phyloP scores from a whole-genome alignment of 2,113 vertebrate species.

The Centrocercus urophasianus region DNA sequence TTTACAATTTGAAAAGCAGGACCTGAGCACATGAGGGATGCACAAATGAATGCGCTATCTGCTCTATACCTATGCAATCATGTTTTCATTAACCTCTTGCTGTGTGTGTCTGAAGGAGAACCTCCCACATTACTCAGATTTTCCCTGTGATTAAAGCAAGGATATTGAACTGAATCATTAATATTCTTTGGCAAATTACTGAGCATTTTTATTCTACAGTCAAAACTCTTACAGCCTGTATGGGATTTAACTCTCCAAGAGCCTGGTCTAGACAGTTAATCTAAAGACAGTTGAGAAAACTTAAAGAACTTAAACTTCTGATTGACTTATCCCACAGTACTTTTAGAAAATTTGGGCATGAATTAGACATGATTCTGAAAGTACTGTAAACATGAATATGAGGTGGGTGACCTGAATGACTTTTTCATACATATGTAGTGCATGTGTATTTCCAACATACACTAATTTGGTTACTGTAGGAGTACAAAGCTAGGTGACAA shows the following conservation, averaged over 20 bases:
- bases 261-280: background rate
- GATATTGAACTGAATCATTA: background rate
- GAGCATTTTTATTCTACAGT: background rate
- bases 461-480: background rate
- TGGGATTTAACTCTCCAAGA: background rate
- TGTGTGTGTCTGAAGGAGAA: background rate
- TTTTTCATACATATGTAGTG: background rate
- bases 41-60: background rate
- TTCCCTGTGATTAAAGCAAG: background rate
- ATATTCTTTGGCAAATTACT: background rate
- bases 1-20: background rate
- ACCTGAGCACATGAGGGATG: background rate
- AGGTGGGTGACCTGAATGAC: background rate
- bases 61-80: rapidly evolving
- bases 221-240: background rate
- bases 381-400: background rate
- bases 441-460: background rate
- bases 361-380: background rate
- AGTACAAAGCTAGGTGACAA: background rate
- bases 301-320: background rate
- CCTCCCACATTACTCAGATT: background rate
- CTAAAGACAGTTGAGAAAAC: background rate
- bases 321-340: background rate
- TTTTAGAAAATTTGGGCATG: background rate
- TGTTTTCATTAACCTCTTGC: background rate